phyloP scores from a whole-genome alignment of 2,888 invertebrate species.

The Tortrix viridana region DNA sequence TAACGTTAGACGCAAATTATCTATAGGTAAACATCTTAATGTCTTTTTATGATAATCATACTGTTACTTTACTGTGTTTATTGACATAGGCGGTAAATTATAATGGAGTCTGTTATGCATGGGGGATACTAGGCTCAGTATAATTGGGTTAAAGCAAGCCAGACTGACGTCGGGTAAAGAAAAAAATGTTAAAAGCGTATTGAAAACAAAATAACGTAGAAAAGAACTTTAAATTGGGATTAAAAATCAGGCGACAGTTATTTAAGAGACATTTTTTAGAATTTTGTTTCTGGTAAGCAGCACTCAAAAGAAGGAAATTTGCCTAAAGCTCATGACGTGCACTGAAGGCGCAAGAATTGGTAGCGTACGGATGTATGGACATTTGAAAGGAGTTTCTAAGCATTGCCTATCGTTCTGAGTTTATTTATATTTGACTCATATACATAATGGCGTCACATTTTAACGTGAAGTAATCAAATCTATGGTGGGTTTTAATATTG shows the following conservation, averaged over 20 bases:
- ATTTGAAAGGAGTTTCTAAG: too few species aligned
- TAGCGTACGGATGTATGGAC: too few species aligned
- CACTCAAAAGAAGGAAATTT: too few species aligned
- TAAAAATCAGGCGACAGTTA: neutral
- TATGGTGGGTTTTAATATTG: too few species aligned
- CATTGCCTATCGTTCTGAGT: too few species aligned
- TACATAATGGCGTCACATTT: too few species aligned
- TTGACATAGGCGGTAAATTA: constrained; percentile 44
- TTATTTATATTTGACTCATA: too few species aligned
- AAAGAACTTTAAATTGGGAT: constrained; percentile 20
- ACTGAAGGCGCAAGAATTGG: too few species aligned
- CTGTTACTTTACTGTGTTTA: constrained; percentile 17
- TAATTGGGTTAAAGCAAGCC: constrained; percentile 45
- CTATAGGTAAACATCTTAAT: neutral
- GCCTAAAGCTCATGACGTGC: too few species aligned
- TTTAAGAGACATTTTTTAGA: neutral
- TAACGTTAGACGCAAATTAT: too few species aligned
- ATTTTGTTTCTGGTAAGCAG: neutral
- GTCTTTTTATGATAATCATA: neutral
- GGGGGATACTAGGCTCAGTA: constrained; percentile 46
- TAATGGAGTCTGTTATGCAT: constrained; percentile 62
- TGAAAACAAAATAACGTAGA: constrained; percentile 36
- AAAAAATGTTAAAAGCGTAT: constrained; percentile 34
- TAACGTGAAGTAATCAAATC: too few species aligned
- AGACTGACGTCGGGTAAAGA: constrained; percentile 10